A percentile compares a stretch with the other conserved stretches of the same genome.
phyloP scores from a whole-genome alignment of 2,888 invertebrate species.

The Orthonychiurus folsomi region DNA sequence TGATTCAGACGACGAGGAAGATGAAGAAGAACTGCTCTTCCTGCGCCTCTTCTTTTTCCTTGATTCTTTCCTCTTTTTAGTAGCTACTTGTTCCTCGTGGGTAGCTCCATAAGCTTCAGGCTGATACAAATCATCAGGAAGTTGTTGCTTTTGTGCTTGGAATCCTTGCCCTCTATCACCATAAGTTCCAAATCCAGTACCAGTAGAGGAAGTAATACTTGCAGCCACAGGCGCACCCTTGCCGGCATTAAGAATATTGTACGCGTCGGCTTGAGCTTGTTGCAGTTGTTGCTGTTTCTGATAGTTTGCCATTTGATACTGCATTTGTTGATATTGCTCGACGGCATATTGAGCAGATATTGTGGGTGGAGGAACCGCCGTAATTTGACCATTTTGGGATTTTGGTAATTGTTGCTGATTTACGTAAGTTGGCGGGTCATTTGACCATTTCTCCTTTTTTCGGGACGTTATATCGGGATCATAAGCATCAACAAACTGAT shows the following conservation, averaged over 20 bases:
- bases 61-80: constrained; percentile 33
- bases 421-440: not conserved
- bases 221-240: too few species aligned
- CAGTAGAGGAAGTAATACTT: too few species aligned
- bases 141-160: not conserved
- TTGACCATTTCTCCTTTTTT: too few species aligned
- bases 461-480: not conserved
- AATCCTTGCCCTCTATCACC: not conserved
- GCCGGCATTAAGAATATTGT: not conserved
- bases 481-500: not conserved
- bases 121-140: constrained; percentile 11
- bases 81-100: not conserved
- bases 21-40: constrained; percentile 35
- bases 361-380: not conserved
- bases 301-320: not conserved
- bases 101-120: not conserved
- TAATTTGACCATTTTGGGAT: not conserved
- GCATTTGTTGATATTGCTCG: not conserved
- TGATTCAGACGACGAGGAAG: constrained; percentile 35
- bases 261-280: not conserved
- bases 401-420: not conserved
- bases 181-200: too few species aligned
- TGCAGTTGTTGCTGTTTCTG: not conserved
- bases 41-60: constrained; percentile 35
- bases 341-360: not conserved